Base-by-base conservation (phyloP, 2,888 invertebrate species). In the Oscheius sp. region DNA sequence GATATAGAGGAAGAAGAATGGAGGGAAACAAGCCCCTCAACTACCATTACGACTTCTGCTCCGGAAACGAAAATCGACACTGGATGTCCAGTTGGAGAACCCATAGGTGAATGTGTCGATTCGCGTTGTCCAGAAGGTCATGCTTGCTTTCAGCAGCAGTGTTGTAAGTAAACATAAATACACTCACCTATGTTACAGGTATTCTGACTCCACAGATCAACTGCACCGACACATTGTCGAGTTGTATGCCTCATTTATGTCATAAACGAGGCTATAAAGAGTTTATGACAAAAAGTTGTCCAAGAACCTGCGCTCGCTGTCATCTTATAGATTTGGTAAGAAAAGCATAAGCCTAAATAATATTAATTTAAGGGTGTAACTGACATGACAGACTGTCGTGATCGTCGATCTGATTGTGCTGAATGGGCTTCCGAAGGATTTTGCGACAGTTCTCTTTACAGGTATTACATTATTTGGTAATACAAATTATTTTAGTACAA, bases 341-440 rank as follows among this genome's bases (percentile, higher is more conserved):
- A 49, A 9, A 44, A 33, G 6, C 8, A 5, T 20, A 20, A 54
- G 41, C n/a, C 4, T 20, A 12, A 14, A 41, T 4, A 41, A 2
- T 33, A 26, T 5, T 24, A 17, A 59, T 17, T 62, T 1, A 62
- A 77, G 77, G 70, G 67, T 12, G 54, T 68, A 28, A 66, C 59
- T 22, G 78, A 75, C 38, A 59, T 74, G 44, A 56, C 57, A 9
- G 74, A 74, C 47, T 81, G 81, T 45, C 68, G 77, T 20, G 78
- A 82, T 57, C 73, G 80, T 2, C 66, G 82, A 17, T 70, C 74
- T 0, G 82, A 82, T 62, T 82, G 82, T 66, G 74, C 57, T 8
- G 80, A 82, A 49, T 82, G 82, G 82, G 78, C 78, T 0, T 68
- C 71, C 8, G 75, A 80, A 63, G 82, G 54, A 8, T 82, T 82